Evolutionary conservation across 2,888 invertebrate genomes (phyloP), one percentile per base, ranked within the genome.

Genomic region (Trilocha varians): DNA sequence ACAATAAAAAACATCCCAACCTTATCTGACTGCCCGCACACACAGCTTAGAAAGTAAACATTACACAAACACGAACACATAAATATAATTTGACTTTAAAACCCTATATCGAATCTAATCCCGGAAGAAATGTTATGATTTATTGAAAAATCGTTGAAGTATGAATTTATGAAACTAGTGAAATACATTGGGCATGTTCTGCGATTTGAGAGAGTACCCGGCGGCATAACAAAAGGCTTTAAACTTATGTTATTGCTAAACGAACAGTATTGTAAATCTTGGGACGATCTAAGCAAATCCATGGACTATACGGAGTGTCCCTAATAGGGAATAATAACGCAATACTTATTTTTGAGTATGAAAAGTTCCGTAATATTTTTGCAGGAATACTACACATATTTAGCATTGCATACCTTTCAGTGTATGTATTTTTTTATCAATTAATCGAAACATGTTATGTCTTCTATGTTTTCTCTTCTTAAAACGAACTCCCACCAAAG

Each of bases 221-320:
- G 43, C 45, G 45, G 33, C 38, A 25, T 32, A 45, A 55, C 69
- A 70, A 75, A 70, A 65, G 69, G 63, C 48, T 61, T 62, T 59
- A 68, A 70, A 70, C 70, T 70, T 63, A 71, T 73, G 70, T 68
- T 72, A 70, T 65, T 65, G 63, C 57, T 46, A 64, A 62, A 65
- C 53, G 59, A 66, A 65, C 61, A 56, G 59, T 62, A 61, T 55
- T 63, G 74, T 76, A 75, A 74, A 75, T 74, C 65, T 55, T 49
- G 48, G 49, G 63, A 66, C 52, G 63, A 62, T 67, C n/a, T n/a
- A n/a, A n/a, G n/a, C n/a, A n/a, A n/a, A n/a, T n/a, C n/a, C n/a
- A n/a, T n/a, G n/a, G n/a, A n/a, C n/a, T n/a, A n/a, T n/a, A n/a
- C n/a, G n/a, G n/a, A n/a, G n/a, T n/a, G n/a, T n/a, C n/a, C n/a